Conservation (phyloP, 2,113 vertebrate species). For the Cyanoderma ruficeps region DNA sequence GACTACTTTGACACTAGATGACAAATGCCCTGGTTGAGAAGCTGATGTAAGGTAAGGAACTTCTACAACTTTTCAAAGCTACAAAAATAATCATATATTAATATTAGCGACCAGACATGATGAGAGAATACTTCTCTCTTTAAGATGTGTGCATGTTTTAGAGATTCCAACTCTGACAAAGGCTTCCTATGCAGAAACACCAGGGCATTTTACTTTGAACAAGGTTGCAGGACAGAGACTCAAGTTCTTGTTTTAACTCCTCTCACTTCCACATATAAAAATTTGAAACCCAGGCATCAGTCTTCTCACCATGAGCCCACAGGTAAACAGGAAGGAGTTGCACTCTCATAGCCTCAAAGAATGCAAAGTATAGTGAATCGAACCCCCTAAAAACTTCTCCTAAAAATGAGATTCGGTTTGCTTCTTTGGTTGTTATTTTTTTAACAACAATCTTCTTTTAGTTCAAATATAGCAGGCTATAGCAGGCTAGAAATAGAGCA, state of each 20-base stretch:
- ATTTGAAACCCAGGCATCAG: constrained; percentile 18
- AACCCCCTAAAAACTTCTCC: not conserved
- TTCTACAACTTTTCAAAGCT: not conserved
- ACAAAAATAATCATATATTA: not conserved
- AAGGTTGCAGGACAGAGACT: not conserved
- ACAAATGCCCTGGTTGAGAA: not conserved
- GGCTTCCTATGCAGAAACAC: not conserved
- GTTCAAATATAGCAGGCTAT: not conserved
- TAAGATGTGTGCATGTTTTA: not conserved
- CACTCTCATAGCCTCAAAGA: not conserved
- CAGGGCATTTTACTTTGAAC: not conserved
- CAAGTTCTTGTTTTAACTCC: not conserved
- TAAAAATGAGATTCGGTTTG: not conserved
- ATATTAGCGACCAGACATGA: not conserved
- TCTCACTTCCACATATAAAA: constrained; percentile 31
- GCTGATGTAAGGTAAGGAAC: not conserved
- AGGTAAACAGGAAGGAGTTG: constrained; percentile 42
- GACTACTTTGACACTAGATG: not conserved
- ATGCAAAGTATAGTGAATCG: not conserved
- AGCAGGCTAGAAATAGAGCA: not conserved
- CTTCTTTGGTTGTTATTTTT: not conserved
- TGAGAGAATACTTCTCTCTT: not conserved
- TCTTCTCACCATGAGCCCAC: not conserved
- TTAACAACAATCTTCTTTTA: not conserved
- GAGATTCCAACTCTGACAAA: not conserved